phyloP scores from a whole-genome alignment of 2,888 invertebrate species.

The Synergus umbraculus region DNA sequence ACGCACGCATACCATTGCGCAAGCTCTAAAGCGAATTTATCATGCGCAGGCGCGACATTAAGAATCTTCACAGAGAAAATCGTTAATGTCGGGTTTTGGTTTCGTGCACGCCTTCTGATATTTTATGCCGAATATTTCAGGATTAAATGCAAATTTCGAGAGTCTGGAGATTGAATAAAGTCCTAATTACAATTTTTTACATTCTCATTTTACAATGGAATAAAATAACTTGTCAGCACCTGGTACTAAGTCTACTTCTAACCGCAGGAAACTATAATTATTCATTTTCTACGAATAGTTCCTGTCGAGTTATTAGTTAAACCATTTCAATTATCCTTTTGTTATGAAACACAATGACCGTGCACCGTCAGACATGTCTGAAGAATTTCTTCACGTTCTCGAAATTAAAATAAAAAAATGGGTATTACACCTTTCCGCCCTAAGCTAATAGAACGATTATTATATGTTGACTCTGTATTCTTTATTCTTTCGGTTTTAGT shows the following conservation, averaged over 20 bases:
- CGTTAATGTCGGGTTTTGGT: conserved; percentile 3
- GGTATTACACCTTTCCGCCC: not conserved
- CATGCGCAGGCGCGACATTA: conserved; percentile 22
- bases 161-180: not conserved
- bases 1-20: conserved; percentile 41
- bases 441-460: not conserved
- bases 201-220: not conserved
- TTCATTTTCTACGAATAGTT: not conserved
- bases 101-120: conserved; percentile 10
- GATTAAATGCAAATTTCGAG: conserved; percentile 1
- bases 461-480: conserved; percentile 22
- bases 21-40: conserved; percentile 37
- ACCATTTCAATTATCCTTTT: conserved; percentile 5
- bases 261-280: conserved; percentile 4
- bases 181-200: not conserved
- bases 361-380: no score
- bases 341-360: conserved; percentile 19
- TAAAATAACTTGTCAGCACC: not conserved
- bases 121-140: conserved; percentile 17
- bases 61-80: conserved; percentile 23
- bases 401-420: not conserved
- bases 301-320: conserved; percentile 18
- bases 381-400: not conserved
- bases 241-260: not conserved
- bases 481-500: conserved; percentile 46